Percentiles rank a stretch among this genome's conserved stretches.
Evolutionary conservation across 2,797 vertebrate species (phyloP).

Genomic region (Coendou prehensilis): DNA sequence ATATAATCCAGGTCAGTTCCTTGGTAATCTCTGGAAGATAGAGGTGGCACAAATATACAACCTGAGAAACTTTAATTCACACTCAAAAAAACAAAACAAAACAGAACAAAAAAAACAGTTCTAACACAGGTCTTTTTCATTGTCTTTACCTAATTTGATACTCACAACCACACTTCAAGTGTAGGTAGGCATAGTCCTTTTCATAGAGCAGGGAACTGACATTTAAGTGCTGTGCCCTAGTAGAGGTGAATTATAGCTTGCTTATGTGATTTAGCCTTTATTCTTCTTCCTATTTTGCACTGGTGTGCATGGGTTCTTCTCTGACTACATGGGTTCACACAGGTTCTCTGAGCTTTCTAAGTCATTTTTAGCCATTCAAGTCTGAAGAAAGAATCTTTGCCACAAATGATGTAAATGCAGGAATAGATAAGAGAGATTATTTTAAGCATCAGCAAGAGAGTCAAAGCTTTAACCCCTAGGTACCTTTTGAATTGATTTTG

Average conservation of each 20-base stretch:
- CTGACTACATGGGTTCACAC: neutral
- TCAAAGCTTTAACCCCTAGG: neutral
- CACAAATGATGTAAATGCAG: slow-evolving; percentile 7
- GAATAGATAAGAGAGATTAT: slow-evolving; percentile 56
- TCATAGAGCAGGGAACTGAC: neutral
- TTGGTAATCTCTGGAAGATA: neutral
- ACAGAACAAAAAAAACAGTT: neutral
- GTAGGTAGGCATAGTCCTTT: neutral
- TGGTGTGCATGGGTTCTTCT: neutral
- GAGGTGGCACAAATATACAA: neutral
- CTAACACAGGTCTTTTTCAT: neutral
- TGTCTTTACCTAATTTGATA: slow-evolving; percentile 8
- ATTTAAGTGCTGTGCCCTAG: neutral
- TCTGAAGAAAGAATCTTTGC: slow-evolving; percentile 42
- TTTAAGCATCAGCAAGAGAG: slow-evolving; percentile 44
- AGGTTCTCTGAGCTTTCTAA: neutral
- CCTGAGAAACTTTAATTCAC: neutral
- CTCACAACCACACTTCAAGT: neutral
- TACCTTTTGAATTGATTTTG: slow-evolving; percentile 37
- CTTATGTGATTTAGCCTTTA: neutral
- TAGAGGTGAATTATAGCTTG: neutral
- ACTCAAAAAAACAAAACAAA: neutral
- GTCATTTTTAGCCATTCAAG: slow-evolving; percentile 36
- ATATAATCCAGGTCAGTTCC: neutral
- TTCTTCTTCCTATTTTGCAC: neutral